These are phyloP conservation scores for Micrasema longulum DNA, from an alignment of 1,140 invertebrate genomes.

Conservation along the genomic window DNA sequence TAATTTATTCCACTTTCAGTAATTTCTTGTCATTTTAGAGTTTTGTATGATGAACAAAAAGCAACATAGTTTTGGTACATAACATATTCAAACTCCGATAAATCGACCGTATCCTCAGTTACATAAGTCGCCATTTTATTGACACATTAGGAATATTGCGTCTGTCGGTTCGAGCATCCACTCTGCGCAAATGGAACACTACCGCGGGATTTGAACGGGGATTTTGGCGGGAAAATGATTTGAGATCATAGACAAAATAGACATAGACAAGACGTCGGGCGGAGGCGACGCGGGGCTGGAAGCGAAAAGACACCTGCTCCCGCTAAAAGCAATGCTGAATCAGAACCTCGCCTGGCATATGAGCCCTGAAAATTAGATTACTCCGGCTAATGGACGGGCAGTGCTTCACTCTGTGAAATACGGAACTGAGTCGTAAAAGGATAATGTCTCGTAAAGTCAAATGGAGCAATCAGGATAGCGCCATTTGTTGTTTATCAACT, in stretches of 20 bases:
- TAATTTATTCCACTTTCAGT: no score
- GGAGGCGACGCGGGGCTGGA: constrained; percentile 20
- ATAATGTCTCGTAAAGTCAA: constrained; percentile 42
- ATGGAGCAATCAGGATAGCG: constrained; percentile 38
- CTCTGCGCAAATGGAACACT: constrained; percentile 37
- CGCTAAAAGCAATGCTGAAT: constrained; percentile 55
- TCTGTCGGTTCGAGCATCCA: constrained; percentile 30
- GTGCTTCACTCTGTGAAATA: constrained; percentile 22
- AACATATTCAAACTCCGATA: background rate
- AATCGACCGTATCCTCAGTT: background rate
- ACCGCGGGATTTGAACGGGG: constrained; percentile 44
- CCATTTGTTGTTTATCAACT: constrained; percentile 42
- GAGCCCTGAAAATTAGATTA: constrained; percentile 53
- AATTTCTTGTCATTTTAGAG: no score
- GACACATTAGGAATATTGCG: constrained; percentile 33
- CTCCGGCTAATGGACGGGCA: constrained; percentile 37
- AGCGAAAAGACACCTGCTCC: constrained; percentile 45
- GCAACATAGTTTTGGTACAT: no score
- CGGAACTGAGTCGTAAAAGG: constrained; percentile 35
- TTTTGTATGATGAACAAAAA: no score
- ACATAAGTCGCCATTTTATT: constrained; percentile 23
- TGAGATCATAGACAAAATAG: constrained; percentile 26
- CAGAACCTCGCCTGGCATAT: constrained; percentile 50
- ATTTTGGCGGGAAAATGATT: constrained; percentile 38
- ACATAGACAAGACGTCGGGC: background rate